phyloP scores from a whole-genome alignment of 1,140 invertebrate species.

The Neodiprion pinetum region DNA sequence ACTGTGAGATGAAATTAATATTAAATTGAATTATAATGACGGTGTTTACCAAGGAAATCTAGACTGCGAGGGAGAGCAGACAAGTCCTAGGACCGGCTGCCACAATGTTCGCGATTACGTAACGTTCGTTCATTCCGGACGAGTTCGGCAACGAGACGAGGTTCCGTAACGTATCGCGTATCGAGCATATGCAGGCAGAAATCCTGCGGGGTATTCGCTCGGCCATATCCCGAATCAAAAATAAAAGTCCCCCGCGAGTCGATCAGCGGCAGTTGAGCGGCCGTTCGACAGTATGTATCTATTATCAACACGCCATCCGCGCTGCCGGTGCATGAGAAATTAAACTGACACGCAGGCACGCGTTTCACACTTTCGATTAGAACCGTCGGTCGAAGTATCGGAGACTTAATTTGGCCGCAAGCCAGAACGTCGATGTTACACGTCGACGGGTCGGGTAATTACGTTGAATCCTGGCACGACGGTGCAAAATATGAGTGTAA shows the following conservation, averaged over 20 bases:
- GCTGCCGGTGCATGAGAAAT: background rate
- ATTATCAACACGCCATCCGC: background rate
- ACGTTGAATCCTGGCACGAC: background rate
- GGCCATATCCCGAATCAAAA: background rate
- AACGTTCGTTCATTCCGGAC: too few relatives aligned
- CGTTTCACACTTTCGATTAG: constrained; percentile 3
- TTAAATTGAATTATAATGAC: constrained; percentile 51
- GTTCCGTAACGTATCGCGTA: background rate
- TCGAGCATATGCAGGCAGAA: background rate
- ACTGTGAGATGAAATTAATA: constrained; percentile 44
- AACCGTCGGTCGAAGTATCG: background rate
- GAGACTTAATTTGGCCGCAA: background rate
- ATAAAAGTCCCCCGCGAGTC: background rate
- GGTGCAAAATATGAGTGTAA: background rate
- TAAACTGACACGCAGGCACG: background rate
- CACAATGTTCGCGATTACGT: too few relatives aligned
- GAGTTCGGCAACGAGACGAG: too few relatives aligned
- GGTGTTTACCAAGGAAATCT: constrained; percentile 38
- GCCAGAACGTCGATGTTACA: background rate
- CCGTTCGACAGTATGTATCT: background rate
- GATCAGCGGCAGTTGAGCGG: background rate
- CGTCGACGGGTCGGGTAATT: background rate
- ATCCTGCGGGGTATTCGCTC: background rate
- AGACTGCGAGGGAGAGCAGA: background rate
- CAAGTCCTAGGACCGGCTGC: too few relatives aligned